phyloP scores from a whole-genome alignment of 1,140 invertebrate species.

The Trichomalopsis sarcophagae region DNA sequence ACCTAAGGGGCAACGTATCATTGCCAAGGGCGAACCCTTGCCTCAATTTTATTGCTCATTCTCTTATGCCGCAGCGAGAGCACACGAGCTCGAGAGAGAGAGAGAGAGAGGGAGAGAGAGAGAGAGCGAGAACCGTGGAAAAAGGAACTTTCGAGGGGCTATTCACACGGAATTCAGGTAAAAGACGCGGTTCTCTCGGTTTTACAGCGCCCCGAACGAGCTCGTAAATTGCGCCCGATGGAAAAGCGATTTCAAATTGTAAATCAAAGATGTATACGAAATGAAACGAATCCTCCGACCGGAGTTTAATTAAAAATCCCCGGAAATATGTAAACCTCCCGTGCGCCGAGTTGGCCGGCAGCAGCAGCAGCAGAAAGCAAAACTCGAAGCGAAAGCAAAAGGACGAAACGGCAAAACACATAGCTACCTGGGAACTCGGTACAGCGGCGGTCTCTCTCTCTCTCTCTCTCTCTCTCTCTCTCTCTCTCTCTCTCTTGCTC shows the following conservation, averaged over 20 bases:
- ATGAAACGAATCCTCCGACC: too few relatives aligned
- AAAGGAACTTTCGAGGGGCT: constrained; percentile 10
- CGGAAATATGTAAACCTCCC: neutral
- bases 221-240: neutral
- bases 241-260: too few relatives aligned
- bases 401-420: constrained; percentile 2
- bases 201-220: constrained; percentile 3
- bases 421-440: constrained; percentile 12
- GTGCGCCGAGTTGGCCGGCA: neutral
- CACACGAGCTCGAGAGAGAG: constrained; percentile 27
- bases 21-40: constrained; percentile 38
- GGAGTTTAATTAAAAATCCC: neutral
- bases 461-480: neutral
- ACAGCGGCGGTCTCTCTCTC: neutral
- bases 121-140: neutral
- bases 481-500: constrained; percentile 10
- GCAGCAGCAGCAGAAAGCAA: neutral
- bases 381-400: neutral
- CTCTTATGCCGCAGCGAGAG: neutral
- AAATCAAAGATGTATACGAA: too few relatives aligned
- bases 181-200: neutral
- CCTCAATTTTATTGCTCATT: constrained; percentile 50
- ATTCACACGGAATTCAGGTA: constrained; percentile 39
- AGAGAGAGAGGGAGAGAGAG: constrained; percentile 32
- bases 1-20: constrained; percentile 39